Percentiles rank a stretch among this genome's conserved stretches.
phyloP scores from a whole-genome alignment of 2,888 invertebrate genomes.

The Pasiphila rectangulata region DNA sequence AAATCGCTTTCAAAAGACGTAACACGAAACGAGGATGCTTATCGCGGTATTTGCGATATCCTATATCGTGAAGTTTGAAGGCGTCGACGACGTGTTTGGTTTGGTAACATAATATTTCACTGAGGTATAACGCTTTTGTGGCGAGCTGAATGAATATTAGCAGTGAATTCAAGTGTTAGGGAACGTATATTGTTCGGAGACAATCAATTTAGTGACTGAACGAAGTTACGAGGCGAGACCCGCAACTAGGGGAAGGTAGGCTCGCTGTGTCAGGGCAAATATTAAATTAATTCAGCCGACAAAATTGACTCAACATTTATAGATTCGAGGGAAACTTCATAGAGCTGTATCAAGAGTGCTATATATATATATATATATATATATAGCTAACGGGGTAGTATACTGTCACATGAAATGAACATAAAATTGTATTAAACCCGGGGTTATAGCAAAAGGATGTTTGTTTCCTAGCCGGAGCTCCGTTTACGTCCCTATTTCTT shows the following conservation, averaged over 20 bases:
- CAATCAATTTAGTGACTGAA: conserved; percentile 44
- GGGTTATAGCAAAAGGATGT: conserved; percentile 30
- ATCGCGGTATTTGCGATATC: conserved; percentile 51
- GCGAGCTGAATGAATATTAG: conserved; percentile 4
- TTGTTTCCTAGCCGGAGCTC: conserved; percentile 40
- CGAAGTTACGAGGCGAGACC: conserved; percentile 39
- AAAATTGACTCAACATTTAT: conserved; percentile 10
- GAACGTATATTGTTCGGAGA: conserved; percentile 30
- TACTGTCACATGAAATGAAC: conserved; percentile 17
- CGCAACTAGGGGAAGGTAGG: conserved; percentile 35
- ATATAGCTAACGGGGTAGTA: conserved; percentile 4
- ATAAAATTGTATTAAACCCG: conserved; percentile 21
- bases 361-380: neutral
- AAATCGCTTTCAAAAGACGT: conserved; percentile 42
- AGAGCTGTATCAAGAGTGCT: too few species aligned
- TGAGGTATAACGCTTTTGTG: neutral
- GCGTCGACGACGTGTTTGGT: neutral
- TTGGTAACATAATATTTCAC: conserved; percentile 12
- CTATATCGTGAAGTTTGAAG: conserved; percentile 32
- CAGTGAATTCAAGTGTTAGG: conserved; percentile 18
- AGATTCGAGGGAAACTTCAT: neutral
- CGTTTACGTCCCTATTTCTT: conserved; percentile 52
- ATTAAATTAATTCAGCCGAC: conserved; percentile 22
- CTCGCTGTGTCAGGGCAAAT: conserved; percentile 35
- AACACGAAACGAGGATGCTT: conserved; percentile 45